A percentile compares a stretch with the other conserved stretches of the same genome.
Evolutionary conservation across 1,140 invertebrate genomes (phyloP).

Genomic region (Drosophila subpulchrella): DNA sequence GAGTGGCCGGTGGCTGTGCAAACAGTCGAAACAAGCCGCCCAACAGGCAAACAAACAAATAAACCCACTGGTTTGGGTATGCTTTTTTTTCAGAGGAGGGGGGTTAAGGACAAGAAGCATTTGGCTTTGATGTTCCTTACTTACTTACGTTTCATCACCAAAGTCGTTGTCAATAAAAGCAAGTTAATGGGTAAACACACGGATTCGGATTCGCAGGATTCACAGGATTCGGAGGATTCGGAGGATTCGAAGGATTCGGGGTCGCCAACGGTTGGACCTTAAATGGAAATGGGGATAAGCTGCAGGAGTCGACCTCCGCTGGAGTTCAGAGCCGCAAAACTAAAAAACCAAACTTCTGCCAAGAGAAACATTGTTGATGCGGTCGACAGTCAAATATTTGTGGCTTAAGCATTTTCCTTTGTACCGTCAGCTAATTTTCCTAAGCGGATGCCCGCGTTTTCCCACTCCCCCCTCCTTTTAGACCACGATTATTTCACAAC

Average conservation of each 20-base stretch:
- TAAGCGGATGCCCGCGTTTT: slow-evolving; percentile 34
- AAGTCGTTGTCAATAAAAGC: slow-evolving; percentile 77
- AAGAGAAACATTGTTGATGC: slow-evolving; percentile 75
- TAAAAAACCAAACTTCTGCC: slow-evolving; percentile 68
- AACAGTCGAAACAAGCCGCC: slow-evolving; percentile 62
- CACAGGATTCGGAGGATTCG: neutral
- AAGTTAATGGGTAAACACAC: slow-evolving; percentile 76
- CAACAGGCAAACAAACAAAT: slow-evolving; percentile 41
- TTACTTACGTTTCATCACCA: slow-evolving; percentile 80
- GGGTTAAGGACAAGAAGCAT: slow-evolving; percentile 35
- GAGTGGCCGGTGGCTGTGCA: slow-evolving; percentile 41
- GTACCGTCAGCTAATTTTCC: slow-evolving; percentile 51
- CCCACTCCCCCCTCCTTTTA: neutral
- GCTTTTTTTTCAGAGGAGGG: neutral
- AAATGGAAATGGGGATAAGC: no score
- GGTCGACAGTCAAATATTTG: slow-evolving; percentile 75
- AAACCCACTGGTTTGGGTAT: neutral
- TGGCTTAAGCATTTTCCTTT: slow-evolving; percentile 60
- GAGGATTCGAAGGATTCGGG: neutral
- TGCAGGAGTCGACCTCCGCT: neutral
- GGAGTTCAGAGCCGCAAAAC: slow-evolving; percentile 54
- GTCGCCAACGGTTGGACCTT: neutral
- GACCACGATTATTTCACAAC: neutral
- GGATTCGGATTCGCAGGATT: neutral
- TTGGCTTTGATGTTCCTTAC: slow-evolving; percentile 73